Conservation (phyloP, 2,797 vertebrate species). For the Thaleichthys pacificus region DNA sequence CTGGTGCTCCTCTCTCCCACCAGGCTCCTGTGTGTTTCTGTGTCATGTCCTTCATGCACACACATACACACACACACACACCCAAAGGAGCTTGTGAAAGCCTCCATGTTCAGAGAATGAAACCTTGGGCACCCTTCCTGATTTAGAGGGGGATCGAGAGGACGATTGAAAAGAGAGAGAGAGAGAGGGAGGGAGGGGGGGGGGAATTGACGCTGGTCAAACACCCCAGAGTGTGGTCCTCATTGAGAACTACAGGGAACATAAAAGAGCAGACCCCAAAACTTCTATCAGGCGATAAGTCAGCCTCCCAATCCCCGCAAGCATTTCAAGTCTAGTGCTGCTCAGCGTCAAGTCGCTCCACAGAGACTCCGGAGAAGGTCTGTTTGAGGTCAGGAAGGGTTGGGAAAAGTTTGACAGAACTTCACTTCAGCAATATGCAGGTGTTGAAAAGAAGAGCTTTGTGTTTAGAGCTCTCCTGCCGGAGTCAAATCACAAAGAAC, state of each 20-base stretch:
- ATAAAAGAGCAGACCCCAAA: conserved; percentile 66
- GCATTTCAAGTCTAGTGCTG: conserved; percentile 63
- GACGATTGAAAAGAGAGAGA: conserved; percentile 53
- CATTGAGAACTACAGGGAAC: conserved; percentile 68
- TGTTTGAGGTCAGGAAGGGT: conserved; percentile 47
- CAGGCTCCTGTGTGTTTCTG: conserved; percentile 38
- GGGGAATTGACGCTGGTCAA: conserved; percentile 12
- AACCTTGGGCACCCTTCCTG: conserved; percentile 16
- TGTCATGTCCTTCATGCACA: conserved; percentile 1
- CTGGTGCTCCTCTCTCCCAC: conserved; percentile 21
- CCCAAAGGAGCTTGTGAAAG: conserved; percentile 49
- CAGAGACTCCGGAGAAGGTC: conserved; percentile 40
- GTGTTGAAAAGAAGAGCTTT: neutral
- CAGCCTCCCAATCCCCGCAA: conserved; percentile 60
- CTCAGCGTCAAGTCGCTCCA: conserved; percentile 58
- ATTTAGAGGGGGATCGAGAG: conserved; percentile 17
- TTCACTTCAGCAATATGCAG: conserved; percentile 20
- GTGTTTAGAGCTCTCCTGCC: neutral
- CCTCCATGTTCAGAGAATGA: conserved; percentile 40
- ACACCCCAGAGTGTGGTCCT: conserved; percentile 63
- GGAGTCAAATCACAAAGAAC: no score
- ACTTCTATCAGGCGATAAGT: conserved; percentile 67
- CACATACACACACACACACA: conserved; percentile 17
- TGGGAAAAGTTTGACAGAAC: conserved; percentile 56
- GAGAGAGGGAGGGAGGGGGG: conserved; percentile 34